These are phyloP conservation scores for Hesperophylax magnus DNA, from an alignment of 1,140 invertebrate genomes.

Conservation along the genomic window DNA sequence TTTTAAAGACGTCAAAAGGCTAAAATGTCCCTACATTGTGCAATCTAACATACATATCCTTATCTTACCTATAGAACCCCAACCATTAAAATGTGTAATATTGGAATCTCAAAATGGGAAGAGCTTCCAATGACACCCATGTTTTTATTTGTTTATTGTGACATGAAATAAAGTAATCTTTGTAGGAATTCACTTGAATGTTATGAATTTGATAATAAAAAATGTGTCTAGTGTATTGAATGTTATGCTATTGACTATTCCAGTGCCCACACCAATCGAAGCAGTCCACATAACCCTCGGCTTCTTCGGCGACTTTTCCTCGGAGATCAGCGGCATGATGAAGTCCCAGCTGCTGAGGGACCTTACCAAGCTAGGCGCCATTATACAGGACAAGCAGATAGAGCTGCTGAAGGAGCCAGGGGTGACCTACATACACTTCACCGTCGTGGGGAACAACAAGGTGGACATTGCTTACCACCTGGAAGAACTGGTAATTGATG, in stretches of 20 bases:
- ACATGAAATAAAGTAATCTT: too few species aligned
- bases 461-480: constrained; percentile 77
- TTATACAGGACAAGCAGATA: constrained; percentile 71
- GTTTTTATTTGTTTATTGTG: too few species aligned
- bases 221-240: too few species aligned
- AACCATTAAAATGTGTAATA: too few species aligned
- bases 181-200: too few species aligned
- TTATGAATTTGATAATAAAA: too few species aligned
- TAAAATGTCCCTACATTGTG: too few species aligned
- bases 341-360: constrained; percentile 71
- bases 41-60: too few species aligned
- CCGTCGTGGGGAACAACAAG: constrained; percentile 75
- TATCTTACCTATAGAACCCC: too few species aligned
- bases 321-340: constrained; percentile 64
- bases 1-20: too few species aligned
- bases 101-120: too few species aligned
- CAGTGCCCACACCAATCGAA: constrained; percentile 74
- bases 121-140: too few species aligned
- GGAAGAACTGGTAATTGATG: constrained; percentile 73
- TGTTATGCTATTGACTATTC: constrained; percentile 47
- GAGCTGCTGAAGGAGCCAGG: constrained; percentile 71
- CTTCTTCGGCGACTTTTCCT: constrained; percentile 72
- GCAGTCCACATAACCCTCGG: constrained; percentile 75
- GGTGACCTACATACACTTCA: constrained; percentile 73
- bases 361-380: constrained; percentile 70